These are phyloP conservation scores for Pseudoips prasinana DNA, from an alignment of 2,888 invertebrate genomes.

Conservation along the genomic window DNA sequence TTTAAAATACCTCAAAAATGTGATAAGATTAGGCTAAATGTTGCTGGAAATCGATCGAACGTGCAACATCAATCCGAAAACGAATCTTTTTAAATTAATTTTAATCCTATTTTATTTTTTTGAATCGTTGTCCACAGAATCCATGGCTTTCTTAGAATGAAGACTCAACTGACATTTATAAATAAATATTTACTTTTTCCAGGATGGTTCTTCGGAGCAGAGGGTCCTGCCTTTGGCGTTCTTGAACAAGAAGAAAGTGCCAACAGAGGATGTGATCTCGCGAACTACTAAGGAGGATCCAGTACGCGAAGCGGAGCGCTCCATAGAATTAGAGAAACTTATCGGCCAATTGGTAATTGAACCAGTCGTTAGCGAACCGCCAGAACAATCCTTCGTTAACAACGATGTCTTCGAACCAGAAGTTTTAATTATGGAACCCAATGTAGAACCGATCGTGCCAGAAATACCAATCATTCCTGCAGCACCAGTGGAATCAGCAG, in stretches of 20 bases:
- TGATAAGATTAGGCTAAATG: too few relatives aligned
- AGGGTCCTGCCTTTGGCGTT: constrained; percentile 63
- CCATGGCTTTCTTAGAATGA: too few relatives aligned
- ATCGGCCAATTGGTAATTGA: constrained; percentile 50
- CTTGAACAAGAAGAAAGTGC: constrained; percentile 50
- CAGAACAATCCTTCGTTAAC: neutral
- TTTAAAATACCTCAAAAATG: too few relatives aligned
- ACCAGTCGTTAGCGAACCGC: constrained; percentile 2
- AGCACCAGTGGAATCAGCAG: neutral
- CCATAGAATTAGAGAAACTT: constrained; percentile 65
- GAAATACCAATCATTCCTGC: neutral
- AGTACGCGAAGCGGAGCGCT: constrained; percentile 63
- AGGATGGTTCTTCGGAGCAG: constrained; percentile 55
- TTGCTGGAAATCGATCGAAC: too few relatives aligned
- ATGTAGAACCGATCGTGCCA: neutral
- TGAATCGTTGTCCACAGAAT: too few relatives aligned
- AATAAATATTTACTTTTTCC: constrained; percentile 27
- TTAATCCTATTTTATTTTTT: too few relatives aligned
- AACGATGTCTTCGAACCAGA: too few relatives aligned
- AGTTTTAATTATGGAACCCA: too few relatives aligned
- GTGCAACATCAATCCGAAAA: too few relatives aligned
- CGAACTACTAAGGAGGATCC: constrained; percentile 46
- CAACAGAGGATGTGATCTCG: constrained; percentile 39
- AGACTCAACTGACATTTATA: too few relatives aligned
- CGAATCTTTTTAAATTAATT: too few relatives aligned